A percentile compares a stretch with the other conserved stretches of the same genome.
These are phyloP conservation scores for Dicyrtoma fusca DNA, from an alignment of 2,888 invertebrate genomes.

Conservation along the genomic window DNA sequence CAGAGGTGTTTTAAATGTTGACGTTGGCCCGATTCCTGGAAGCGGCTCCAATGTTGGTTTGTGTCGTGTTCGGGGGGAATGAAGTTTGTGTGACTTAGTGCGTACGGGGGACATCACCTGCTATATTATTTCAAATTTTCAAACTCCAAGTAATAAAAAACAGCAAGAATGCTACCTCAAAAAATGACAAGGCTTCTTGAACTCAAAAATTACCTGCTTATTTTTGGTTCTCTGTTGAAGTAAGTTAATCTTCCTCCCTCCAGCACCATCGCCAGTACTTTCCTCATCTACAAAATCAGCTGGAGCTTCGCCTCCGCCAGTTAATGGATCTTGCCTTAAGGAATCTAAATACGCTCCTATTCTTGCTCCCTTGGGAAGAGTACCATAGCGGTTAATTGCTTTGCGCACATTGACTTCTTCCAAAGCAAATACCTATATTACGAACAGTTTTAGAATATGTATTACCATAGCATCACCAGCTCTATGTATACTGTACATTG, in stretches of 20 bases:
- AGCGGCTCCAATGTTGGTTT: constrained; percentile 48
- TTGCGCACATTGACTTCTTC: constrained; percentile 95
- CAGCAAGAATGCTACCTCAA: neutral
- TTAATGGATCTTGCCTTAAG: constrained; percentile 75
- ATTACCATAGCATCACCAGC: too few relatives aligned
- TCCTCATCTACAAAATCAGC: constrained; percentile 49
- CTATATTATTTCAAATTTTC: neutral
- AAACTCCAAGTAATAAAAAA: neutral
- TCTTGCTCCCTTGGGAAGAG: constrained; percentile 92
- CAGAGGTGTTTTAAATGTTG: constrained; percentile 36
- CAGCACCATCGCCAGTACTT: constrained; percentile 37
- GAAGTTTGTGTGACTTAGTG: constrained; percentile 49
- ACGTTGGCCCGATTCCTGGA: constrained; percentile 34
- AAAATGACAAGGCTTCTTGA: neutral
- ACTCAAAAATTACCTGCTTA: constrained; percentile 40
- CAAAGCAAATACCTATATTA: constrained; percentile 83
- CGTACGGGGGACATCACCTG: constrained; percentile 52
- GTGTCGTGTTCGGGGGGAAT: constrained; percentile 50
- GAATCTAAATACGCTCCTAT: constrained; percentile 97
- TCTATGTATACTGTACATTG: constrained; percentile 13
- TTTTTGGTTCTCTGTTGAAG: constrained; percentile 48
- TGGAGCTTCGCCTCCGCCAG: constrained; percentile 57
- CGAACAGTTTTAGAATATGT: constrained; percentile 39
- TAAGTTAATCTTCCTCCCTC: constrained; percentile 70
- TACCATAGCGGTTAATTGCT: constrained; percentile 93